Evolutionary conservation across 2,888 invertebrate species (phyloP), one percentile per base, ranked within the genome.

Genomic region (Tenthredo livida): DNA sequence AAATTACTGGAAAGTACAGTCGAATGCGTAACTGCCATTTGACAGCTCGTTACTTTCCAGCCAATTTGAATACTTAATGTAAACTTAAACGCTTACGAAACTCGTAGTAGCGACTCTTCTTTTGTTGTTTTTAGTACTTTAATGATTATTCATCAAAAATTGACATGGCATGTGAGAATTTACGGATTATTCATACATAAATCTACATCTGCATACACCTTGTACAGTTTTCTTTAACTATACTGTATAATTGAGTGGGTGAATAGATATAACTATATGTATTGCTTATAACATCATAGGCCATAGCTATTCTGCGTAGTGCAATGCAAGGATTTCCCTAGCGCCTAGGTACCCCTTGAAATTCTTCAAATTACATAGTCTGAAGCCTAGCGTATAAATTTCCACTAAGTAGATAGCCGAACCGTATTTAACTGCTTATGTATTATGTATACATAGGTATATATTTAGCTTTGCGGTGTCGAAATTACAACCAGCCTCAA

Each of bases 401-500:
- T 75, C 25, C 21, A 47, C 75, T 25, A 75, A 75, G 43, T 75
- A 75, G 75, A 47, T 47, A 75, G 75, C 47, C 75, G 33, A 47
- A 43, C 75, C 75, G 43, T 47, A 40, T n/a, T n/a, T 47, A 40
- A 21, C n/a, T 37, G 75, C 75, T 75, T 47, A 47, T 75, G 43
- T 75, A 75, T 75, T 75, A 75, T 75, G 75, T 75, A 75, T 75
- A 75, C 75, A 75, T 75, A 47, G 75, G 47, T 75, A 75, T 78
- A 78, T 78, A 78, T 78, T 78, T 78, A 78, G 78, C 50, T 25
- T 54, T 37, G 78, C 78, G 37, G 78, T 78, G 50, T 78, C 54
- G 78, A 78, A 78, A 78, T 54, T 78, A 78, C 78, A 58, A 29
- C 54, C n/a, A 54, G 37, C 54, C 54, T 77, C 33, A 25, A 54